These are phyloP conservation scores for Etheostoma cragini DNA, from an alignment of 2,113 vertebrate genomes.

Conservation along the genomic window DNA sequence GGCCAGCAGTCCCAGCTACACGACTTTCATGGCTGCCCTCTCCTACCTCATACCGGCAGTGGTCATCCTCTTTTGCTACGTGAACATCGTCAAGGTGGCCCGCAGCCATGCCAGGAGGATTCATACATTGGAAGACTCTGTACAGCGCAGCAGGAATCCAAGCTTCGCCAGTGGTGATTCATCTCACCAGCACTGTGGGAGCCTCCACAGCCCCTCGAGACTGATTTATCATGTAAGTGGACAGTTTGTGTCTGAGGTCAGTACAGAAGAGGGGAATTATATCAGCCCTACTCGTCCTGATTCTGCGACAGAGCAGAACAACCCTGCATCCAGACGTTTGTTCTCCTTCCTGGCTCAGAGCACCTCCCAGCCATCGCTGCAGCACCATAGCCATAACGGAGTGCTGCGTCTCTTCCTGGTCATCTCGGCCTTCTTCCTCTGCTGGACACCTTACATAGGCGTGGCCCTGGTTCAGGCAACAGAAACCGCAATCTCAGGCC, in stretches of 20 bases:
- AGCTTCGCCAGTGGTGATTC: slow-evolving; percentile 32
- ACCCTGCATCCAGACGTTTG: slow-evolving; percentile 44
- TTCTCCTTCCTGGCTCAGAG: slow-evolving; percentile 70
- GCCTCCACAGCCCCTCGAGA: slow-evolving; percentile 68
- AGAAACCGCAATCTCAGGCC: slow-evolving; percentile 77
- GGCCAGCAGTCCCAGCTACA: slow-evolving; percentile 85
- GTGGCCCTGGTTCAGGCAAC: slow-evolving; percentile 83
- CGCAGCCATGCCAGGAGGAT: slow-evolving; percentile 84
- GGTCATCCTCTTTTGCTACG: slow-evolving; percentile 87
- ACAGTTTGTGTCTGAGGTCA: slow-evolving; percentile 72
- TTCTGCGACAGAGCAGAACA: slow-evolving; percentile 31
- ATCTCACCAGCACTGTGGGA: slow-evolving; percentile 38
- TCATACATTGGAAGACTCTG: slow-evolving; percentile 82
- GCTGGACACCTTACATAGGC: slow-evolving; percentile 86
- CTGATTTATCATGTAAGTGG: slow-evolving; percentile 82
- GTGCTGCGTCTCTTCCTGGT: slow-evolving; percentile 84
- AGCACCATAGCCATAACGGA: slow-evolving; percentile 76
- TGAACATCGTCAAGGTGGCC: slow-evolving; percentile 84
- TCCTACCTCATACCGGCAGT: slow-evolving; percentile 82
- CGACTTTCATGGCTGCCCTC: slow-evolving; percentile 72
- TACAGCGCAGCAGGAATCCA: slow-evolving; percentile 73
- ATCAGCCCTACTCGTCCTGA: slow-evolving; percentile 4
- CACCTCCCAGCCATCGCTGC: slow-evolving; percentile 46
- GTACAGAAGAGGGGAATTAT: slow-evolving; percentile 25
- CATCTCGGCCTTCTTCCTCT: slow-evolving; percentile 84